Evolutionary conservation across 2,888 invertebrate species (phyloP).

Genomic region (Phyto melanocephala): DNA sequence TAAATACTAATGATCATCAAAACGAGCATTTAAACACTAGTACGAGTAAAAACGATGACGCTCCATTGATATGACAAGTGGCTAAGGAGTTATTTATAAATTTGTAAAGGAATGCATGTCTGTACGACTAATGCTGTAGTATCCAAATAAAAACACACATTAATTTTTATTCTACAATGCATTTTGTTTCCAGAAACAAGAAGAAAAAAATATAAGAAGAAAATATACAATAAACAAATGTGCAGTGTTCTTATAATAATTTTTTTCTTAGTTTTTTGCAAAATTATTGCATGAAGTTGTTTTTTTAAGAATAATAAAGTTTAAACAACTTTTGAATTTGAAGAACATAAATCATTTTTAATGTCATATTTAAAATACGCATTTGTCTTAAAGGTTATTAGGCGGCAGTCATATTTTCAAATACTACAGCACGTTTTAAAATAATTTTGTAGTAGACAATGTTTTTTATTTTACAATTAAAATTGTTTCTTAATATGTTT

Average conservation of each 20-base stretch:
- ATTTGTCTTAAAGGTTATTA: constrained; percentile 18
- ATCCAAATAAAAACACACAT: neutral
- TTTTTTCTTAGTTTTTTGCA: neutral
- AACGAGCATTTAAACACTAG: neutral
- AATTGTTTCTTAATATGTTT: neutral
- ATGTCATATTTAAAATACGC: constrained; percentile 45
- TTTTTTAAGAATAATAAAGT: constrained; percentile 17
- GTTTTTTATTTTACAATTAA: neutral
- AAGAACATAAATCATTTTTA: constrained; percentile 50
- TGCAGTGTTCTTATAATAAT: no score
- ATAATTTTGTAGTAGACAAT: neutral
- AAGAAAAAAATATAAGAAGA: neutral
- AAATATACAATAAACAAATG: no score
- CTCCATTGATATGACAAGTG: constrained; percentile 65
- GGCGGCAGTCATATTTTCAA: neutral
- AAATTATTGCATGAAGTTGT: no score
- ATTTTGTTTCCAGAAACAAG: neutral
- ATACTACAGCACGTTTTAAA: neutral
- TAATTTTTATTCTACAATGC: constrained; percentile 40
- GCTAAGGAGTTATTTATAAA: constrained; percentile 66
- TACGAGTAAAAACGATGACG: neutral
- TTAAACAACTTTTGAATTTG: constrained; percentile 27
- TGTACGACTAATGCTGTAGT: neutral
- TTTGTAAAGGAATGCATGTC: constrained; percentile 1
- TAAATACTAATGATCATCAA: constrained; percentile 17